Evolutionary conservation across 2,113 vertebrate genomes (phyloP).

Genomic region (Archilochus colubris): DNA sequence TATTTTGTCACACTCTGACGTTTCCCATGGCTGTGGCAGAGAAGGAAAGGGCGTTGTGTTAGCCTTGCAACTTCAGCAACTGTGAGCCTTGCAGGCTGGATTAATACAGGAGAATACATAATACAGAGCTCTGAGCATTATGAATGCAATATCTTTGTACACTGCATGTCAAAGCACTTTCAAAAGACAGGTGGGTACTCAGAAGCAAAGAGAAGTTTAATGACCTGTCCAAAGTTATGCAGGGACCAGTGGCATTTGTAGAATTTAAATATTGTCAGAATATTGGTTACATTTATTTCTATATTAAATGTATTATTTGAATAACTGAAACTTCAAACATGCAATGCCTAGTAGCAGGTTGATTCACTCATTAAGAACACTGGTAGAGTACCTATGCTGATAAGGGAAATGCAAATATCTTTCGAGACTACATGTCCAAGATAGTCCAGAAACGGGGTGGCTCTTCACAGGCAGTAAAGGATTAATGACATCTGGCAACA

Average conservation of each 20-base stretch:
- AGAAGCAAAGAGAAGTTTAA: background rate
- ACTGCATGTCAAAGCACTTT: background rate
- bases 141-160: background rate
- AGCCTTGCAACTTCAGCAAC: background rate
- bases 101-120: background rate
- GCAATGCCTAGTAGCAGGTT: background rate
- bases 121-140: background rate
- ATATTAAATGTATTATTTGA: background rate
- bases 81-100: background rate
- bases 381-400: background rate
- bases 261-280: background rate
- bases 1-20: background rate
- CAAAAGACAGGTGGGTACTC: background rate
- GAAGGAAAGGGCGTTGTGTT: background rate
- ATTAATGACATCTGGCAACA: background rate
- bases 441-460: background rate
- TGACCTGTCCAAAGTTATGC: background rate
- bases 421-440: fast-evolving
- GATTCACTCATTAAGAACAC: background rate
- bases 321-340: background rate
- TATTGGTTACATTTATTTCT: background rate
- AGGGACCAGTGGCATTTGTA: background rate
- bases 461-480: background rate
- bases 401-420: background rate
- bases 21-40: background rate